These are phyloP conservation scores for Pandemis corylana DNA, from an alignment of 2,888 invertebrate genomes.

Conservation along the genomic window DNA sequence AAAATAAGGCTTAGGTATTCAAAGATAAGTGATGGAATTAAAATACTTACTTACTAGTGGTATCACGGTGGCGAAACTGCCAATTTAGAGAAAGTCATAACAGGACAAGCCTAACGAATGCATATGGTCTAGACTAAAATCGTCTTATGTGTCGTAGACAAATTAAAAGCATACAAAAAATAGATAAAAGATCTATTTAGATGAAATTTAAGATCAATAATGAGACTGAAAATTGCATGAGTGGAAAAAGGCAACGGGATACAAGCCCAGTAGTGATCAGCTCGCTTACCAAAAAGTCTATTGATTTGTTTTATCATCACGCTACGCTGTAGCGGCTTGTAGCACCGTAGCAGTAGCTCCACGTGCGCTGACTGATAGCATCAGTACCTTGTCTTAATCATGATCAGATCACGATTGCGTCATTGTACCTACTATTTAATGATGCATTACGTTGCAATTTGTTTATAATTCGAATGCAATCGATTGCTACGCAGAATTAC, in stretches of 20 bases:
- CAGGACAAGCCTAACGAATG: too few species aligned
- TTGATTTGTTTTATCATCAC: not conserved
- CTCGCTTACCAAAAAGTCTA: not conserved
- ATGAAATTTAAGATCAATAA: not conserved
- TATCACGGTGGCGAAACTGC: too few species aligned
- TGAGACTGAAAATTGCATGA: not conserved
- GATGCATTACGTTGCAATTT: constrained; percentile 20
- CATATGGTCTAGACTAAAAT: too few species aligned
- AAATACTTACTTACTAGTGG: too few species aligned
- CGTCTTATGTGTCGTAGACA: too few species aligned
- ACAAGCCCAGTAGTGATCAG: not conserved
- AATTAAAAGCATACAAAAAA: not conserved
- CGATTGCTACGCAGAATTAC: not conserved
- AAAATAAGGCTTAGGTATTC: not conserved
- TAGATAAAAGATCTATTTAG: not conserved
- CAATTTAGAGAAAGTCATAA: too few species aligned
- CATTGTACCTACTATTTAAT: constrained; percentile 24
- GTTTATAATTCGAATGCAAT: not conserved
- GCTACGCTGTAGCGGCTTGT: constrained; percentile 18
- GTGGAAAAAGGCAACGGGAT: not conserved
- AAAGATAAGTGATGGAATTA: too few species aligned
- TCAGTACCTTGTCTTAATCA: constrained; percentile 20
- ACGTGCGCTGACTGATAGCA: not conserved
- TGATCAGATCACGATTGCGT: constrained; percentile 23
- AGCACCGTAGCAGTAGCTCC: constrained; percentile 9